Evolutionary conservation across 2,113 vertebrate species (phyloP).

Genomic region (Hippocampus abdominalis): DNA sequence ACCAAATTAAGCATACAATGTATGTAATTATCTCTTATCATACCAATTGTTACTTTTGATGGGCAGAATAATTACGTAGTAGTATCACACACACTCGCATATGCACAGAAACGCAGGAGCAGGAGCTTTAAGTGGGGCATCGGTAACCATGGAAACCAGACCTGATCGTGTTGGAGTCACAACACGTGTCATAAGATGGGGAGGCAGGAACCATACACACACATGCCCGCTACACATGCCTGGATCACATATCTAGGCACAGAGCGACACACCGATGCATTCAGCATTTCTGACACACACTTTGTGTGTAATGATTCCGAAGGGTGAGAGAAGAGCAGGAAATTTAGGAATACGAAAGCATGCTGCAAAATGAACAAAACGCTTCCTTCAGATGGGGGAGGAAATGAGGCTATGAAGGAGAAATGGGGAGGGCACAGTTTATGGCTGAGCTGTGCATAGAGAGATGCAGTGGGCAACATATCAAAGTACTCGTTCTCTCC

Average conservation of each 20-base stretch:
- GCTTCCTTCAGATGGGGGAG: constrained; percentile 35
- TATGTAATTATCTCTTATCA: too few relatives aligned
- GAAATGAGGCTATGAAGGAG: constrained; percentile 36
- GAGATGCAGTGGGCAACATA: constrained; percentile 62
- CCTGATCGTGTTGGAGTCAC: constrained; percentile 59
- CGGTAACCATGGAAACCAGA: constrained; percentile 69
- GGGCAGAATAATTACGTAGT: too few relatives aligned
- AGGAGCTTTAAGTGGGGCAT: constrained; percentile 68
- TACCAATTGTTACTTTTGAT: too few relatives aligned
- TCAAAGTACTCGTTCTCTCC: constrained; percentile 67
- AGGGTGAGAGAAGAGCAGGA: constrained; percentile 10
- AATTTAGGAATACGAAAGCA: constrained; percentile 35
- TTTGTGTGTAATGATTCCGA: constrained; percentile 27
- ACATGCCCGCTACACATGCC: constrained; percentile 21
- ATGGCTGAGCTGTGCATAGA: constrained; percentile 42
- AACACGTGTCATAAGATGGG: constrained; percentile 63
- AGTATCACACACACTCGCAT: constrained; percentile 19
- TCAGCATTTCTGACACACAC: not conserved
- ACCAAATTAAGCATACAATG: too few relatives aligned
- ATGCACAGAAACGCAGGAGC: constrained; percentile 40
- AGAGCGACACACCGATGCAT: not conserved
- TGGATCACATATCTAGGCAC: constrained; percentile 8
- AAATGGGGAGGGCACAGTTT: constrained; percentile 25
- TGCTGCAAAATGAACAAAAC: constrained; percentile 45
- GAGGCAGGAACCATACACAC: constrained; percentile 24